Conservation (phyloP, 2,888 invertebrate species). For the Tetranychus piercei region DNA sequence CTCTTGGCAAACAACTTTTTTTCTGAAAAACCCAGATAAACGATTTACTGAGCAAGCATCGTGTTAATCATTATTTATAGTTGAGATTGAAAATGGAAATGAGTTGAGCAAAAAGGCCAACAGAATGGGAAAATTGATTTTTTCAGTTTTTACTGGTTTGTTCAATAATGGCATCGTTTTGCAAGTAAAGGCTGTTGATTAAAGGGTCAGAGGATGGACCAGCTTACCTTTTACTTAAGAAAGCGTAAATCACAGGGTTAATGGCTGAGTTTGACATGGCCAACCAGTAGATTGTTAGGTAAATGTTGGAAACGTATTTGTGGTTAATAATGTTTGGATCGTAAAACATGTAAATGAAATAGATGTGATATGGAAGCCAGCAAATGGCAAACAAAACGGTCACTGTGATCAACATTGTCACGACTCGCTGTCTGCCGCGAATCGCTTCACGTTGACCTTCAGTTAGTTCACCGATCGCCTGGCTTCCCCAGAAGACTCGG, state of each 20-base stretch:
- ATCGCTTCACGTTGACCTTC: slow-evolving; percentile 64
- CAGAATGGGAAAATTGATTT: too few relatives aligned
- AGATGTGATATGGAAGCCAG: slow-evolving; percentile 85
- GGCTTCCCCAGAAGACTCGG: slow-evolving; percentile 61
- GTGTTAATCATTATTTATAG: too few relatives aligned
- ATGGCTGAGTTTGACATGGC: slow-evolving; percentile 82
- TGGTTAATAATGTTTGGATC: slow-evolving; percentile 55
- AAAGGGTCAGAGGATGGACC: too few relatives aligned
- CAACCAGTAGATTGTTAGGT: slow-evolving; percentile 62
- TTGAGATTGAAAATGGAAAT: too few relatives aligned
- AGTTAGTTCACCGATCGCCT: slow-evolving; percentile 67
- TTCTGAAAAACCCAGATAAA: too few relatives aligned
- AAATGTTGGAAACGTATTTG: slow-evolving; percentile 42
- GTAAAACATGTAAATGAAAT: slow-evolving; percentile 67
- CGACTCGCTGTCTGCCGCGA: slow-evolving; percentile 49
- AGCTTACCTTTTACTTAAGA: slow-evolving; percentile 75
- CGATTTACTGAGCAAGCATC: too few relatives aligned
- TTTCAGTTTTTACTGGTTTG: too few relatives aligned
- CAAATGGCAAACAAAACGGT: slow-evolving; percentile 84
- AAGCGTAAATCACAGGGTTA: slow-evolving; percentile 74
- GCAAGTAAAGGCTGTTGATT: too few relatives aligned
- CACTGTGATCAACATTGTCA: slow-evolving; percentile 87
- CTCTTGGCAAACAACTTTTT: too few relatives aligned
- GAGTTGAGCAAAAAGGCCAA: too few relatives aligned
- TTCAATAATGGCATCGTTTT: too few relatives aligned